Base-by-base conservation (phyloP, 2,888 invertebrate genomes). In the Ashinkailepas kermadecensis region DNA sequence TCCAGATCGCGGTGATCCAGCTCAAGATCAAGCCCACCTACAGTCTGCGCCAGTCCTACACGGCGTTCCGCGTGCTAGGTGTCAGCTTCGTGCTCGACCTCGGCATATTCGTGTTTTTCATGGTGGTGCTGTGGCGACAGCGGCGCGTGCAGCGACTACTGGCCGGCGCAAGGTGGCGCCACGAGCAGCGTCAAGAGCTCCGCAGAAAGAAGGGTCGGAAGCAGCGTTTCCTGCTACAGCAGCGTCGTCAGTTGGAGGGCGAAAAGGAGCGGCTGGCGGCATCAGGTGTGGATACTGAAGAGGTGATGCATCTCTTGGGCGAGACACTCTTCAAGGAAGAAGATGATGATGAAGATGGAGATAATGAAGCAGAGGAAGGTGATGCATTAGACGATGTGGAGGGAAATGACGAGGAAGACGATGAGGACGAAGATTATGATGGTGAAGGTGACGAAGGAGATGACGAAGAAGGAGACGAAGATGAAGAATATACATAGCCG, bases 121-220 rank as follows among this genome's bases (percentile, higher is more conserved):
- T 79, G 79, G 58, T 23, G 79, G 79, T 79, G 57, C 23, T 79
- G 58, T 79, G 25, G 18, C 79, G 79, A 13, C 79, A 79, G 79
- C n/a, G 79, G 57, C 58, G 79, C 12, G 79, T 79, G 58, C 79
- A 79, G 58, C 79, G 79, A 10, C 58, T 79, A 25, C 59, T 79
- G 79, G 79, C 79, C 23, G 79, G 79, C 58, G 79, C 79, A 9
- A 79, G 79, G 58, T 79, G 79, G 79, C 57, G 79, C 1, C 79
- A 79, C 58, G 79, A 79, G 58, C 59, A 58, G 58, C 79, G 79
- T 0, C 79, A 79, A 10, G 58, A 79, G 79, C 11, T n/a, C 23
- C 23, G 79, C 8, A 23, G 25, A 9, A 7, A 59, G 58, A 11
- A 58, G 4, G 58, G 58, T 18, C 57, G 79, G 12, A 79, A 79